Base-by-base conservation (phyloP, 64 coral and sea anemone genomes). In the Platygyra sinensis region DNA sequence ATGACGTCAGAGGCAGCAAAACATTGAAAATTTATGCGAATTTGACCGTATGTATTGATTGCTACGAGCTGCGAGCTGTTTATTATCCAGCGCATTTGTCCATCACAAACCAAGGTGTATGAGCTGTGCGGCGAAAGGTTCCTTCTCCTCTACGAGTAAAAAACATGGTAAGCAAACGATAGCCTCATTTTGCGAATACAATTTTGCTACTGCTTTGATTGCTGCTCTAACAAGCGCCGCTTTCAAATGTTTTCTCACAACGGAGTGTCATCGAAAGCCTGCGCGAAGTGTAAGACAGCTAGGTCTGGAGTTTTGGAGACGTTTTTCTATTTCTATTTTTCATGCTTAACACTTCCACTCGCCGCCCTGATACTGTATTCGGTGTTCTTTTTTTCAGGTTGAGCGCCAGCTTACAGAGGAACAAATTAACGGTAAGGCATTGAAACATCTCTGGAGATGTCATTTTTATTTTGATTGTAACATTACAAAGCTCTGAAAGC, bases 391-490 rank as follows among this genome's bases (percentile, higher is more conserved):
- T 80, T 31, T 71, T 71, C 62, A 92, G 90, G 64, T 82, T 38
- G 90, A 92, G 20, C 86, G 74, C 28, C 27, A 92, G 22, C 90
- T 92, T 16, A 72, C 90, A 11, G 83, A 86, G 19, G 90, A 92
- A 72, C 90, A 92, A 92, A 67, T 55, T 52, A 52, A 87, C 19
- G 90, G 90, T 92, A 87, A 92, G 90, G 20, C 9, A 24, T n/a
- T 11, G 65, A 25, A 79, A 57, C 27, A 77, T 50, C 10, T 79
- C 76, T 51, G 25, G 65, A 69, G 49, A 30, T 79, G 51, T 46
- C 25, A 51, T 69, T 85, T 49, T 42, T 85, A 65, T 69, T 42
- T 38, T 36, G 20, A 63, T 51, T 38, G 62, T 71, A 30, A 64
- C 24, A 51, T 39, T 85, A 17, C 81, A 85, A 17, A 8, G 42